phyloP scores from a whole-genome alignment of 2,888 invertebrate genomes.

The Ophion costatus region DNA sequence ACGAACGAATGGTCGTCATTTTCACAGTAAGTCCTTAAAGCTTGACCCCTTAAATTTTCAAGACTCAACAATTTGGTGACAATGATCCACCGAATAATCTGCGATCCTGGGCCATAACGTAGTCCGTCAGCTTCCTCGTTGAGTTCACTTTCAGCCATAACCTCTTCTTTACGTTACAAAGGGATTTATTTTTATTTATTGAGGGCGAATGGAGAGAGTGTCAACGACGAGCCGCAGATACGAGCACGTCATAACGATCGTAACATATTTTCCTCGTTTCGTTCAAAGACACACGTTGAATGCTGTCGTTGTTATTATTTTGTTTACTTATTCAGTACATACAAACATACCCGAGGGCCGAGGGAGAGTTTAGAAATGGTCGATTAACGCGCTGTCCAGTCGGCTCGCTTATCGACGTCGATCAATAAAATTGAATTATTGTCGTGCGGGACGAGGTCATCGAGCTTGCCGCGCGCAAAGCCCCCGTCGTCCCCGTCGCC shows the following conservation, averaged over 20 bases:
- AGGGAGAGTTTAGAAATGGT: constrained; percentile 1
- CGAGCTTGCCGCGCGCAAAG: constrained; percentile 55
- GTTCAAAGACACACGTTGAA: constrained; percentile 3
- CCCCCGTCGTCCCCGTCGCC: constrained; percentile 21
- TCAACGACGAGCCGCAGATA: constrained; percentile 14
- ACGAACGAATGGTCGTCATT: too few relatives aligned
- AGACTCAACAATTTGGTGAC: too few relatives aligned
- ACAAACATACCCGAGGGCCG: neutral
- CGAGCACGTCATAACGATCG: neutral
- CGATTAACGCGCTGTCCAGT: constrained; percentile 36
- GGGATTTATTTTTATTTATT: too few relatives aligned
- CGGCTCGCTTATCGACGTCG: constrained; percentile 58
- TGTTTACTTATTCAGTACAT: constrained; percentile 33
- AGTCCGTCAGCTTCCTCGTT: too few relatives aligned
- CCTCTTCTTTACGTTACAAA: too few relatives aligned
- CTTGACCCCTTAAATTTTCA: too few relatives aligned
- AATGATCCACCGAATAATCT: too few relatives aligned
- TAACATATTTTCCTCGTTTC: constrained; percentile 4
- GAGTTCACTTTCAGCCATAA: too few relatives aligned
- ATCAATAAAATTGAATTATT: constrained; percentile 67
- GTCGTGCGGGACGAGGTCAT: constrained; percentile 62
- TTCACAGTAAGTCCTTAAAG: too few relatives aligned
- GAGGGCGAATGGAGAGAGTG: constrained; percentile 7
- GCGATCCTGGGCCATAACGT: too few relatives aligned
- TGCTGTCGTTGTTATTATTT: constrained; percentile 16